Evolutionary conservation across 2,113 vertebrate genomes (phyloP).

Genomic region (Suncus etruscus): DNA sequence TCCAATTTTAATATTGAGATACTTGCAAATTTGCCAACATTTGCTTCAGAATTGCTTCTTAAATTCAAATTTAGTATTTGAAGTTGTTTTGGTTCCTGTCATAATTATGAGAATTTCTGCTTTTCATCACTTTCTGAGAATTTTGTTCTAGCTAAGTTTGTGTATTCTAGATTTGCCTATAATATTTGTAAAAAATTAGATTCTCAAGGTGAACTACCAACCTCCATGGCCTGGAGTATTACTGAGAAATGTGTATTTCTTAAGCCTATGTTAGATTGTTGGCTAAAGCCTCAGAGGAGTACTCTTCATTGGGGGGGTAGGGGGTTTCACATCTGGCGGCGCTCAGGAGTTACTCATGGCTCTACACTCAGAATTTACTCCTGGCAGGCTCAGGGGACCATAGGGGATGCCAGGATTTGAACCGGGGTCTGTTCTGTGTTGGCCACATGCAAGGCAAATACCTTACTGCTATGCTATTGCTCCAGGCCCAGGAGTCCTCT

Average conservation of each 20-base stretch:
- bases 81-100: conserved; percentile 46
- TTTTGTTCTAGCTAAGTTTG: not conserved
- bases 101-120: conserved; percentile 36
- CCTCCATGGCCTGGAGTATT: not conserved
- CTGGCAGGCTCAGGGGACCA: too few species aligned
- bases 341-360: too few species aligned
- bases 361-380: too few species aligned
- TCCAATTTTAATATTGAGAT: conserved; percentile 44
- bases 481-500: not conserved
- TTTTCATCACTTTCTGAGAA: conserved; percentile 5
- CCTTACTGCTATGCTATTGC: too few species aligned
- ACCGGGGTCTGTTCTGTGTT: too few species aligned
- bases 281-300: not conserved
- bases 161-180: not conserved
- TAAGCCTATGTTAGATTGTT: not conserved
- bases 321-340: too few species aligned
- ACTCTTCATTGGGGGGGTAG: too few species aligned
- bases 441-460: too few species aligned
- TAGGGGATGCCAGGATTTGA: too few species aligned
- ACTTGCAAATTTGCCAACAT: conserved; percentile 29
- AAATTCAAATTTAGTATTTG: conserved; percentile 17
- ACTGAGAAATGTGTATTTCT: not conserved
- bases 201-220: not conserved
- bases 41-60: conserved; percentile 49
- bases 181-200: not conserved